Base-by-base conservation (phyloP, 1,140 invertebrate genomes). In the Subanguina moxae region DNA sequence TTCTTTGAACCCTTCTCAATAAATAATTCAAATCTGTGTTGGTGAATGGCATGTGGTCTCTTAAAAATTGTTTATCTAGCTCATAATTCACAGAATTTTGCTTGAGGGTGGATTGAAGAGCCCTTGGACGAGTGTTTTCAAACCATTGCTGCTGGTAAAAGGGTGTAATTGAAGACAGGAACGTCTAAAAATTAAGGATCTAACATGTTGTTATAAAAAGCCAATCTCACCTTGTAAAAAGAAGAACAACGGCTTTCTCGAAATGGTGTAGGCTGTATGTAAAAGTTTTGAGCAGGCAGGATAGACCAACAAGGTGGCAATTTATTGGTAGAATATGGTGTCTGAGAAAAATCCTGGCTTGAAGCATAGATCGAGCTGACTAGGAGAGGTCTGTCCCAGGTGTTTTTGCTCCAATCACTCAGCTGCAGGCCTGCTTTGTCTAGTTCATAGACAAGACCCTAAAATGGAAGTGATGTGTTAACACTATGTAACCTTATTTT, bases 21-120 rank as follows among this genome's bases (percentile, higher is more conserved):
- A 52, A 52, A 52, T 52, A 52, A 15, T 15, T 52, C 23, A 52
- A 52, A 15, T 52, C 48, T 15, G 48, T 52, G 23, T 52, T 52
- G n/a, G 3, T 21, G 17, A 52, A 52, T 52, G 48, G 48, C 48
- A 52, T 52, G 23, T 21, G 48, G 15, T 52, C 48, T 52, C 23
- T 3, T 19, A 52, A 8, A 25, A 21, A 52, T 8, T 52, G n/a
- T 52, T 52, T 25, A 52, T 52, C 17, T 1, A 21, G 15, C n/a
- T 19, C 48, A 52, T 52, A 21, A 8, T 15, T 25, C 48, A 21
- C 3, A 21, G 48, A 52, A 52, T 52, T 52, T 15, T 52, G 48
- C 48, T 52, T 52, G 3, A 52, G 23, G 15, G 48, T 25, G 15
- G 23, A 21, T 25, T 52, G 48, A 52, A 52, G 3, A 52, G 48